Percentiles rank a stretch among this genome's conserved stretches.
These are phyloP conservation scores for Acanthoscelides obtectus DNA, from an alignment of 2,888 invertebrate genomes.

Conservation along the genomic window DNA sequence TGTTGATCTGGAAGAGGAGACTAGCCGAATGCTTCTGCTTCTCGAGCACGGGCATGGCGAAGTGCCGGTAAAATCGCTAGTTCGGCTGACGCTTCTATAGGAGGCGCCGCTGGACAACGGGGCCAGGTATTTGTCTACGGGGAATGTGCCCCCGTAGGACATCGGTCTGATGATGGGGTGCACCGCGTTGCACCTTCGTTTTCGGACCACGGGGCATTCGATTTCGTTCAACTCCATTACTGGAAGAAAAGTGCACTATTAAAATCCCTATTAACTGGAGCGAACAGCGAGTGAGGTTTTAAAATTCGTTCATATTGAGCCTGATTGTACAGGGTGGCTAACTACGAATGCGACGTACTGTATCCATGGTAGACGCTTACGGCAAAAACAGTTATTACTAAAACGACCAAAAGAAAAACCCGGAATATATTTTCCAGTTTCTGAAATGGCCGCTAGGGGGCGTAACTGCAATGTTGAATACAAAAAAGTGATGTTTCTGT, in stretches of 20 bases:
- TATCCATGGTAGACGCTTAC: too few species aligned
- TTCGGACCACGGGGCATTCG: conserved; percentile 1
- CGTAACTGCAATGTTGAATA: too few species aligned
- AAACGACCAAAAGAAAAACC: too few species aligned
- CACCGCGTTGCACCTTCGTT: background rate
- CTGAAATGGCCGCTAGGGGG: too few species aligned
- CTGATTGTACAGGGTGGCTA: too few species aligned
- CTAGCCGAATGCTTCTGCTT: background rate
- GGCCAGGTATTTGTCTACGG: conserved; percentile 27
- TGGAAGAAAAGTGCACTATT: background rate
- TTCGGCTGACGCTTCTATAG: conserved; percentile 1
- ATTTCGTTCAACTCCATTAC: conserved; percentile 9
- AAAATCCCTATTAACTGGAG: background rate
- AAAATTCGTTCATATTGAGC: too few species aligned
- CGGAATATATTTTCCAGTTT: too few species aligned
- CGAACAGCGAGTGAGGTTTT: too few species aligned
- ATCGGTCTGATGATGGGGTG: background rate
- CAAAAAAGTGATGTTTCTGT: too few species aligned
- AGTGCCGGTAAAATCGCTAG: background rate
- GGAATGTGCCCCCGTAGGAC: conserved; percentile 34
- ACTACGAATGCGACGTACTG: too few species aligned
- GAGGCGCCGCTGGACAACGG: conserved; percentile 21
- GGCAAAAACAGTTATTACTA: too few species aligned
- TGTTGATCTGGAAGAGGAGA: background rate
- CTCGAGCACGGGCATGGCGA: background rate